Evolutionary conservation across 2,797 vertebrate species (phyloP), one percentile per base, ranked within the genome.

Genomic region (Gambusia yucatana): DNA sequence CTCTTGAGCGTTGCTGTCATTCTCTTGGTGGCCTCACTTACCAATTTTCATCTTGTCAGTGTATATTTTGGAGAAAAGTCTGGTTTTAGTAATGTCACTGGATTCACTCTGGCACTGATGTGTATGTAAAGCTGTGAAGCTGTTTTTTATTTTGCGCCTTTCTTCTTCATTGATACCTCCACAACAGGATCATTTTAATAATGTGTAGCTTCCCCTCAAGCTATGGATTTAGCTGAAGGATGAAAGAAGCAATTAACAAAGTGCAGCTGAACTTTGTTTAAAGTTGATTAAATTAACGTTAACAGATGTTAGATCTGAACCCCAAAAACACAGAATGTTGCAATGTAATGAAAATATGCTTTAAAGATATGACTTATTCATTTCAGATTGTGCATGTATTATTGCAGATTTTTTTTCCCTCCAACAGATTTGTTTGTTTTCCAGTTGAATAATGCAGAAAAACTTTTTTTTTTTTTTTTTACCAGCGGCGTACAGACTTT

Each of bases 371-470:
- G 3, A 33, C 33, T 33, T 22, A 39, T 36, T 65, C 17, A 39
- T 6, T n/a, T 13, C n/a, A 43, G 11, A 17, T 6, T n/a, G 9
- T 43, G 8, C 50, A 25, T 43, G 16, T 4, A 43, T 16, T 17
- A 44, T 28, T 8, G 2, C 43, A 16, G 25, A 44, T 28, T 79
- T 67, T 79, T 67, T 44, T 52, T 63, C 17, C 43, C 76, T 52
- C 70, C 67, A 70, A 46, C 11, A 46, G 25, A 17, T 44, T 46
- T 44, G 25, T 16, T 28, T 69, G 10, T 25, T 41, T 69, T 77
- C 69, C 76, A 71, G 74, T 81, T 46, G 43, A 78, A 87, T 65
- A 85, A 81, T 44, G 41, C 25, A 44, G 41, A 28, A 70, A 70
- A 28, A 16, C 4, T 9, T 41, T 4, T 4, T 39, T 39, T 36